phyloP scores from a whole-genome alignment of 2,888 invertebrate species.

The Dicycla oo region DNA sequence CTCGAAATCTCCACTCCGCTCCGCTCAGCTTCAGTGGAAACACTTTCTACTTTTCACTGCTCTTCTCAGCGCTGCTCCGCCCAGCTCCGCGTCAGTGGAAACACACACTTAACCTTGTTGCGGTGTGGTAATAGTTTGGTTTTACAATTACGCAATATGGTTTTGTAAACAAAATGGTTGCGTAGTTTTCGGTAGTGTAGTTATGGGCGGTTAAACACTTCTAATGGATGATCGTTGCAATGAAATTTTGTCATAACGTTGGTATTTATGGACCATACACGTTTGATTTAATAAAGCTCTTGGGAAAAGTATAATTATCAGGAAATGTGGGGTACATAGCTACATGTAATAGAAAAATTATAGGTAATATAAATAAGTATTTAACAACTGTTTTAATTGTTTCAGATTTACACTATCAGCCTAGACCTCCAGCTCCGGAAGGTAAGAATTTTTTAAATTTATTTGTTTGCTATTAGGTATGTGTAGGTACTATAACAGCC shows the following conservation, averaged over 20 bases:
- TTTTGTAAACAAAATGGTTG: slow-evolving; percentile 53
- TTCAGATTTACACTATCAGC: slow-evolving; percentile 92
- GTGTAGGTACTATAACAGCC: no score
- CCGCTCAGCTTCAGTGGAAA: no score
- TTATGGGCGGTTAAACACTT: slow-evolving; percentile 26
- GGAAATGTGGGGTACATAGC: not conserved
- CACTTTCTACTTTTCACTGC: no score
- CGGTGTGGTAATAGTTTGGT: slow-evolving; percentile 56
- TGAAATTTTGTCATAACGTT: slow-evolving; percentile 4
- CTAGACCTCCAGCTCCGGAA: slow-evolving; percentile 91
- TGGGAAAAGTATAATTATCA: not conserved
- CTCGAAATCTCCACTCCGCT: no score
- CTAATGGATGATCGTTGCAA: slow-evolving; percentile 16
- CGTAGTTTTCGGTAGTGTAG: slow-evolving; percentile 27
- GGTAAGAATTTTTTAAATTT: slow-evolving; percentile 77
- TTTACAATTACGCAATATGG: slow-evolving; percentile 56
- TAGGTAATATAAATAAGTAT: not conserved
- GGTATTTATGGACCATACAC: not conserved
- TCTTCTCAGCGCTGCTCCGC: no score
- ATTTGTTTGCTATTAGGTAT: not conserved
- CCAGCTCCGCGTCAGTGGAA: no score
- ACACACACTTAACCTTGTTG: no score
- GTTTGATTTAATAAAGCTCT: not conserved
- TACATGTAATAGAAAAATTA: no score
- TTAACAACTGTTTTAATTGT: slow-evolving; percentile 74